Evolutionary conservation across 2,113 vertebrate species (phyloP).

Genomic region (Podiceps cristatus): DNA sequence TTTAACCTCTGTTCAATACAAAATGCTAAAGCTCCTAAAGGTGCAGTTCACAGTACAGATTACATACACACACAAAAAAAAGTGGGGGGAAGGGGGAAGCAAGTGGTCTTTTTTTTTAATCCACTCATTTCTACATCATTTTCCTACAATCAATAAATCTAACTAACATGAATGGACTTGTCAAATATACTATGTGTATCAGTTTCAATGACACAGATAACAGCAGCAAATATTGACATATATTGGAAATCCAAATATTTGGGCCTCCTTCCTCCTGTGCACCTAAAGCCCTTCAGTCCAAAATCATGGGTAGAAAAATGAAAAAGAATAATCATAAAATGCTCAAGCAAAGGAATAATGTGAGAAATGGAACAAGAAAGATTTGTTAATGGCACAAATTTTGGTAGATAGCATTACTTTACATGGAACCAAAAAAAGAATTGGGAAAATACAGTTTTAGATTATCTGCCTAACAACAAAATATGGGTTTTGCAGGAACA

Average conservation of each 20-base stretch:
- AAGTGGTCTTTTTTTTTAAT: neutral
- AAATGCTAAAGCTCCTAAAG: neutral
- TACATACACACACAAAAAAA: neutral
- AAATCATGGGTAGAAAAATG: accelerated
- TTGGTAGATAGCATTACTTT: neutral
- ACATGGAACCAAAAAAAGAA: neutral
- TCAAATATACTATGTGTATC: too few relatives aligned
- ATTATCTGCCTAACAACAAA: neutral
- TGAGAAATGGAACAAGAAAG: neutral
- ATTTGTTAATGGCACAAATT: neutral
- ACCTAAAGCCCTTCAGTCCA: neutral
- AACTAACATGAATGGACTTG: neutral
- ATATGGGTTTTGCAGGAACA: neutral
- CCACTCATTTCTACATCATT: neutral
- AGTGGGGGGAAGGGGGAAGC: neutral
- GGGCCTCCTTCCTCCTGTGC: neutral
- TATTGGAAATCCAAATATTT: neutral
- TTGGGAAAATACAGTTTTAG: neutral
- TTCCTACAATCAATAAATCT: neutral
- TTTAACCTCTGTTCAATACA: neutral
- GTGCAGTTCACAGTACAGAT: neutral
- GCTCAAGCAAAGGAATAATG: neutral
- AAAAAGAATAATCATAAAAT: neutral
- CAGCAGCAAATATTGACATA: neutral
- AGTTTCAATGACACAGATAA: neutral